These are phyloP conservation scores for Catamblyrhynchus diadema DNA, from an alignment of 2,797 vertebrate species.

Conservation along the genomic window DNA sequence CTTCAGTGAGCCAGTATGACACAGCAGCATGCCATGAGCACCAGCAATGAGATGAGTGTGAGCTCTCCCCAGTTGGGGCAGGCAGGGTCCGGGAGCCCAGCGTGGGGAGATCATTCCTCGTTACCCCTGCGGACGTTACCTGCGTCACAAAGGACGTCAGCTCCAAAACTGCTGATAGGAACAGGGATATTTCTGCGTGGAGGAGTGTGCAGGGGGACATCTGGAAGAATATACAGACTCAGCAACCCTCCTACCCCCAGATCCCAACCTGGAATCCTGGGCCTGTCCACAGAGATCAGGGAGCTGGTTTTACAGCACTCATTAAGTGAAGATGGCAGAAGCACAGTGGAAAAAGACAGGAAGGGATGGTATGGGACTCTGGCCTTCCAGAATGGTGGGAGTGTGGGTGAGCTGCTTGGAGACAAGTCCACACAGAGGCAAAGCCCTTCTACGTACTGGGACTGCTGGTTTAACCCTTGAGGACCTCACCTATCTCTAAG, in stretches of 20 bases:
- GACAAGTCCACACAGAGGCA: not conserved
- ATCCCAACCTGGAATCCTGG: not conserved
- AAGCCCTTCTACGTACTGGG: not conserved
- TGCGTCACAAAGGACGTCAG: conserved; percentile 40
- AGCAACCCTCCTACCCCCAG: conserved; percentile 41
- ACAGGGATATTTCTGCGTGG: conserved; percentile 32
- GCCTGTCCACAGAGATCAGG: not conserved
- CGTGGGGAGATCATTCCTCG: not conserved
- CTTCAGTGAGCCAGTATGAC: fast-evolving
- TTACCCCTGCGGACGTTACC: not conserved
- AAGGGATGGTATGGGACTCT: not conserved
- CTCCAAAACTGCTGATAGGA: conserved; percentile 49
- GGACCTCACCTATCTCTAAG: not conserved
- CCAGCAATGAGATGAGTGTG: fast-evolving
- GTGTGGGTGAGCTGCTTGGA: not conserved
- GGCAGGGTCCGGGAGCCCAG: fast-evolving
- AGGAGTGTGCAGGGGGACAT: conserved; percentile 59
- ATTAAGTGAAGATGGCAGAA: not conserved
- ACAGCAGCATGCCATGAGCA: not conserved
- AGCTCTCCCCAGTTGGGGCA: not conserved
- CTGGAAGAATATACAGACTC: conserved; percentile 74
- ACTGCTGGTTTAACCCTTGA: not conserved
- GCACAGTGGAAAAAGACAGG: not conserved
- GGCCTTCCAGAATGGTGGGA: not conserved
- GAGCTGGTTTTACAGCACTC: not conserved